These are phyloP conservation scores for Taenioides sp. DNA, from an alignment of 2,797 vertebrate genomes.

Conservation along the genomic window DNA sequence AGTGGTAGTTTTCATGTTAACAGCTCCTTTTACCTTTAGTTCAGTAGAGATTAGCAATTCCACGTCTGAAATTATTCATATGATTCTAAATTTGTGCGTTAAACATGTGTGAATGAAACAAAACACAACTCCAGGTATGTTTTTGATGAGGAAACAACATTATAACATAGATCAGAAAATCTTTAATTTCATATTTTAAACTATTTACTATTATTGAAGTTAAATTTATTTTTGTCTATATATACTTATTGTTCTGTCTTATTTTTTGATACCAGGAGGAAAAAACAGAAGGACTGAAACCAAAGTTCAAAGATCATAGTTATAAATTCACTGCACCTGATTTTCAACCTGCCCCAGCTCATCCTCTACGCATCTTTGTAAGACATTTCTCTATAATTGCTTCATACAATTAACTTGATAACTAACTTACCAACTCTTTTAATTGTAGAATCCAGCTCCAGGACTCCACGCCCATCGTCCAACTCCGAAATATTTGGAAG, in stretches of 20 bases:
- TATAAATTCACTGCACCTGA: conserved; percentile 66
- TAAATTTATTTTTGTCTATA: background rate
- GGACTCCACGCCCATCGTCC: conserved; percentile 78
- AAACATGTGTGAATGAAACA: no score
- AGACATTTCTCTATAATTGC: background rate
- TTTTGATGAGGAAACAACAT: no score
- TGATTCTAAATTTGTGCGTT: no score
- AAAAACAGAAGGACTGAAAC: conserved; percentile 2
- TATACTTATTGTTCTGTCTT: background rate
- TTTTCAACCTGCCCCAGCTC: conserved; percentile 48
- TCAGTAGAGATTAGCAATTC: no score
- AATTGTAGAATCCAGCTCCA: conserved; percentile 85
- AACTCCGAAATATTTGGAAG: conserved; percentile 82
- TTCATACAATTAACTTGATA: background rate
- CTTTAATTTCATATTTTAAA: no score
- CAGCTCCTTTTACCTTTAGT: no score
- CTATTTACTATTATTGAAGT: background rate
- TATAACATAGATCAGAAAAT: no score
- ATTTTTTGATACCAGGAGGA: background rate
- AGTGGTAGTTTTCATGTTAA: no score
- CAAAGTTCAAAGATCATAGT: background rate
- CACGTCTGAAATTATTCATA: no score
- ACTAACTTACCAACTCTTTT: background rate
- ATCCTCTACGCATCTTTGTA: conserved; percentile 80
- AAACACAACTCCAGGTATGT: no score